These are phyloP conservation scores for Stegophylla sp. DNA, from an alignment of 2,888 invertebrate genomes.

Conservation along the genomic window DNA sequence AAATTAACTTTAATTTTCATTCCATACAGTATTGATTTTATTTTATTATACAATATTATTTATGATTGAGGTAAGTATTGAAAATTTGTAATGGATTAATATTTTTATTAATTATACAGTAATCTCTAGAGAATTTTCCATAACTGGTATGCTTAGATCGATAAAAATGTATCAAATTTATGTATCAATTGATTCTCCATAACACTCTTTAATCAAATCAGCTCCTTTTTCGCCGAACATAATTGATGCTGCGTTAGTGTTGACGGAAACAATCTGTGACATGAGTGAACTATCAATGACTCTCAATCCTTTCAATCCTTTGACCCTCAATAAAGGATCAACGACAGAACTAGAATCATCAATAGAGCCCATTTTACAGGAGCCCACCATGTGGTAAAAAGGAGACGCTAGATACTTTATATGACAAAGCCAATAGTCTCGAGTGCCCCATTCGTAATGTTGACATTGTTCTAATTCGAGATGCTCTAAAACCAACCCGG, in stretches of 20 bases:
- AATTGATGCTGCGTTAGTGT: constrained; percentile 50
- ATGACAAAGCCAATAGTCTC: constrained; percentile 50
- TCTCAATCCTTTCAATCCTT: constrained; percentile 37
- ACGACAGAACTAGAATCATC: constrained; percentile 42
- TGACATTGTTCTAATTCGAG: not conserved
- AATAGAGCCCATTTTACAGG: constrained; percentile 57
- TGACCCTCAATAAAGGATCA: constrained; percentile 29
- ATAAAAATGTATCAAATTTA: too few relatives aligned
- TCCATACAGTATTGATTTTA: too few relatives aligned
- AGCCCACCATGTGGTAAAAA: constrained; percentile 44
- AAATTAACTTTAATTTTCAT: too few relatives aligned
- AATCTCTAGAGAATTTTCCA: too few relatives aligned
- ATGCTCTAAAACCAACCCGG: constrained; percentile 14
- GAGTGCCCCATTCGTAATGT: not conserved
- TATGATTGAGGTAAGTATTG: too few relatives aligned
- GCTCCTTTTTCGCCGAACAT: constrained; percentile 58
- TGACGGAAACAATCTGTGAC: constrained; percentile 44
- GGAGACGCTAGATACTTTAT: constrained; percentile 33
- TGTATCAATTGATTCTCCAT: too few relatives aligned
- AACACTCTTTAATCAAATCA: constrained; percentile 41
- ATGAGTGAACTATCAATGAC: constrained; percentile 54
- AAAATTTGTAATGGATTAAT: too few relatives aligned
- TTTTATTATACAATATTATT: too few relatives aligned
- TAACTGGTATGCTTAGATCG: too few relatives aligned
- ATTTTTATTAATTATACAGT: too few relatives aligned